Evolutionary conservation across 2,888 invertebrate genomes (phyloP).

Genomic region (Molorchus minor): DNA sequence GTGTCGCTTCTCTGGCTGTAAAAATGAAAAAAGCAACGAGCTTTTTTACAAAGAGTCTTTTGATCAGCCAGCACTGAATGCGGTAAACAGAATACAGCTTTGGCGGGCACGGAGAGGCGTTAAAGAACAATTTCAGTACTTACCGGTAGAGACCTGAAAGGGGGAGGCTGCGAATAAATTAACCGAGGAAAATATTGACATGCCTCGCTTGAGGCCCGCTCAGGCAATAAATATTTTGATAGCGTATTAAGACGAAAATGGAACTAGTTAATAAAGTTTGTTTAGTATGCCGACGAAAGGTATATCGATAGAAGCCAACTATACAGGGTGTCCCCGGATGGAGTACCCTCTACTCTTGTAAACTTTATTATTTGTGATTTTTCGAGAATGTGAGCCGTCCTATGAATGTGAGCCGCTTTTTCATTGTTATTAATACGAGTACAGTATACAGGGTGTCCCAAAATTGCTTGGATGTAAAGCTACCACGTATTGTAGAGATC

Average conservation of each 20-base stretch:
- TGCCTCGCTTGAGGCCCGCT: neutral
- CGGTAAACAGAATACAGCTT: constrained; percentile 42
- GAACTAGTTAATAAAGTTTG: neutral
- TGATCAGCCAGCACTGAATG: constrained; percentile 41
- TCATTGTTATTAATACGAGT: no score
- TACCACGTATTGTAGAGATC: no score
- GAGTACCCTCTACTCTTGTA: no score
- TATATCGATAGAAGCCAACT: no score
- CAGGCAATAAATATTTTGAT: neutral
- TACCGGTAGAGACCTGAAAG: constrained; percentile 6
- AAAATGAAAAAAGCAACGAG: constrained; percentile 22
- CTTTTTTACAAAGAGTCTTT: constrained; percentile 35
- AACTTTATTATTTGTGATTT: no score
- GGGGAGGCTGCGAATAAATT: constrained; percentile 15
- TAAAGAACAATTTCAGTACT: constrained; percentile 32
- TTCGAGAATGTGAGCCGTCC: no score
- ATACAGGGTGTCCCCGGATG: no score
- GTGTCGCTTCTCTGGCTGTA: constrained; percentile 1
- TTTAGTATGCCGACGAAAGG: neutral
- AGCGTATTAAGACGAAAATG: constrained; percentile 14
- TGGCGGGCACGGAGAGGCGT: constrained; percentile 39
- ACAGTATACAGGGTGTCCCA: no score
- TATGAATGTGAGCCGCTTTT: no score
- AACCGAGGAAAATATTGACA: constrained; percentile 15
- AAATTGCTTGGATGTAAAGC: no score